Base-by-base conservation (phyloP, 2,113 vertebrate species). In the Limanda limanda region DNA sequence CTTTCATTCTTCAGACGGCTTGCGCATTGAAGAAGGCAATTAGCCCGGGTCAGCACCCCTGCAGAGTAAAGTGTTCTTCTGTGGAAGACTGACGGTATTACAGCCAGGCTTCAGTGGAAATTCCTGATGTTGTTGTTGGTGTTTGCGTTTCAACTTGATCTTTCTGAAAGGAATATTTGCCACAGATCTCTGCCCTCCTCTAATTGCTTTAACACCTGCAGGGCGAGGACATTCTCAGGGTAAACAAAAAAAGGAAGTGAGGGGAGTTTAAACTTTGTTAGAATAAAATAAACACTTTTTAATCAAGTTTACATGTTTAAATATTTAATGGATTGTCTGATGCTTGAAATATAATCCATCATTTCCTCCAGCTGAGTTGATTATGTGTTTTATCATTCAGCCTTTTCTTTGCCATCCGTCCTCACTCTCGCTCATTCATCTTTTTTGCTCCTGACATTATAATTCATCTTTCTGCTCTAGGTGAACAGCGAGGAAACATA, bases 31-130 rank as follows among this genome's bases (percentile, higher is more conserved):
- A 70, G 42, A 35, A 48, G 58, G 42, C 64, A 79, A 88, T 81
- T 79, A 79, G 69, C 18, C 40, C 17, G 47, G 77, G 71, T 81
- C 63, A 63, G 76, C 55, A 57, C 68, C 77, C 61, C 81, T 37
- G 51, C 74, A 77, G 68, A 72, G 60, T 77, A 57, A 54, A 82
- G 74, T 72, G 24, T 58, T 73, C 64, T 74, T 59, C 71, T 68
- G 79, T 71, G 66, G 70, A 76, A 31, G 73, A 85, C 82, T 74
- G 69, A n/a, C 17, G 35, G 66, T 47, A 72, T 74, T 85, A 82
- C 72, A 81, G 12, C 42, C 69, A 57, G 45, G 61, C 70, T 74
- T 64, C 54, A 72, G 56, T 60, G 74, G 47, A 74, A 75, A 85
- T 45, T 74, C 81, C 71, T 58, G 57, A 15, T 31, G 42, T 25